Evolutionary conservation across 2,113 vertebrate genomes (phyloP).

Genomic region (Corapipo altera): DNA sequence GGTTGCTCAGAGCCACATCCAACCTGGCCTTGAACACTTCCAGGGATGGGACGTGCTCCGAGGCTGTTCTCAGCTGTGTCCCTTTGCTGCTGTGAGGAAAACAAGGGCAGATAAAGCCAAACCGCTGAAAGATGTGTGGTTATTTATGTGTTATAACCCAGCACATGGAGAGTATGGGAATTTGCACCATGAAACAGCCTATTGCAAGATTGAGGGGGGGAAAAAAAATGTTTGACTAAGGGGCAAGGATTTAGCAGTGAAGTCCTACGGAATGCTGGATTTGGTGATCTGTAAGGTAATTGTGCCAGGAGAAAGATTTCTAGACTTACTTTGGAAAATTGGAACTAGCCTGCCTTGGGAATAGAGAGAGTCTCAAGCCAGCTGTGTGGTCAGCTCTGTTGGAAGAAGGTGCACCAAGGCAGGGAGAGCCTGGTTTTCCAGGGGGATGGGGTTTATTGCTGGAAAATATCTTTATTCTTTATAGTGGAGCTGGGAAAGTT

Average conservation of each 20-base stretch:
- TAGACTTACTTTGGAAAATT: not conserved
- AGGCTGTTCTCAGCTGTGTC: not conserved
- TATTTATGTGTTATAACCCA: not conserved
- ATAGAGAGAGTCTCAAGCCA: not conserved
- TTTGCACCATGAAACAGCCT: not conserved
- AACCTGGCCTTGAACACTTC: not conserved
- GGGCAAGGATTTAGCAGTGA: not conserved
- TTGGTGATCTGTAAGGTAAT: not conserved
- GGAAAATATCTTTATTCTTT: not conserved
- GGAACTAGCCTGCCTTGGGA: not conserved
- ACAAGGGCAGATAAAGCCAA: not conserved
- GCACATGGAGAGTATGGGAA: not conserved
- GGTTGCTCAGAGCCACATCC: not conserved
- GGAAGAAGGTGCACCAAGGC: not conserved
- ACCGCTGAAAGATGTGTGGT: not conserved
- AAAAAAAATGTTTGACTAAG: not conserved
- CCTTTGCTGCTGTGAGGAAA: not conserved
- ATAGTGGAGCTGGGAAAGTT: not conserved
- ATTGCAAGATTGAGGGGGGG: not conserved
- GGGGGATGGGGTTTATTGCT: not conserved
- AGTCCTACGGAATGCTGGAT: not conserved
- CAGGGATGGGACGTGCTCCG: not conserved
- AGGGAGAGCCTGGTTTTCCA: not conserved
- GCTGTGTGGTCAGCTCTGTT: not conserved
- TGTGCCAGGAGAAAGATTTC: not conserved